These are phyloP conservation scores for Mormyrus proboscirostris DNA, from an alignment of 2,797 vertebrate genomes.

Conservation along the genomic window DNA sequence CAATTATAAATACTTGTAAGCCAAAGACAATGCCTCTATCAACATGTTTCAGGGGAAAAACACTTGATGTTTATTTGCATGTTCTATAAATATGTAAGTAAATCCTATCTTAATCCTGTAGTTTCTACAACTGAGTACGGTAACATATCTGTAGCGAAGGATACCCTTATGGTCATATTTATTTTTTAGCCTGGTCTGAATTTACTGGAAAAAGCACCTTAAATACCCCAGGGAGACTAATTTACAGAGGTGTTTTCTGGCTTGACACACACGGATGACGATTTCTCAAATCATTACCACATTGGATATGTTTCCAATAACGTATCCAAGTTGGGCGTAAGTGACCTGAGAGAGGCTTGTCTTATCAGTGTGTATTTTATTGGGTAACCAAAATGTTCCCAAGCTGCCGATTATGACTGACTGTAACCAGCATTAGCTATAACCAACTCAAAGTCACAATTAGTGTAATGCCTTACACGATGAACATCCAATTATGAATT, in stretches of 20 bases:
- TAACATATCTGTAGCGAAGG: neutral
- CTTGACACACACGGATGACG: neutral
- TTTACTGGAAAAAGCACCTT: neutral
- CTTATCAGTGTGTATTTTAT: neutral
- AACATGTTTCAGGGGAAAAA: neutral
- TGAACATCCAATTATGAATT: neutral
- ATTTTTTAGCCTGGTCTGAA: neutral
- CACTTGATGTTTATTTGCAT: neutral
- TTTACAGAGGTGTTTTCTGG: neutral
- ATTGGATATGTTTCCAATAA: neutral
- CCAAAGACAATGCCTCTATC: neutral
- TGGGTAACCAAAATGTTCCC: neutral
- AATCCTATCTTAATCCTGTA: neutral
- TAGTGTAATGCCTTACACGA: neutral
- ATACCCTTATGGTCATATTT: neutral
- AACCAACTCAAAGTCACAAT: neutral
- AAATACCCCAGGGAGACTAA: neutral
- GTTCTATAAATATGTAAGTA: neutral
- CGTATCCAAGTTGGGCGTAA: neutral
- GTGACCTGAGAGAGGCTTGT: neutral
- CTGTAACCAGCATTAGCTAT: neutral
- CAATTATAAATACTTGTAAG: neutral
- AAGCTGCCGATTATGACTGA: neutral
- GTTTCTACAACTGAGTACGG: neutral
- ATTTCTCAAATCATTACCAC: neutral